phyloP scores from a whole-genome alignment of 2,113 vertebrate species.

The Synodontis membranacea region DNA sequence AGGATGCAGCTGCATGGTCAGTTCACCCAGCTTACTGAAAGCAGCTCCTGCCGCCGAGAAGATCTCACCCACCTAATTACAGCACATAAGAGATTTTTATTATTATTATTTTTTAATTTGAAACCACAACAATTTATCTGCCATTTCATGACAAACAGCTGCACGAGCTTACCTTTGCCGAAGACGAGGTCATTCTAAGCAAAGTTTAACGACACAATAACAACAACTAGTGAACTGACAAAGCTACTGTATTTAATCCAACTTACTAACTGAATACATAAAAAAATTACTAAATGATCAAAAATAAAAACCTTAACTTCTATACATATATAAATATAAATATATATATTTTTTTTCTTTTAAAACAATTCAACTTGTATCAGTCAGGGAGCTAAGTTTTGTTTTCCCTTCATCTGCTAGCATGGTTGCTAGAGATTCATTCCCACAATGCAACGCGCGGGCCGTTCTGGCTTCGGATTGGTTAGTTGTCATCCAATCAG shows the following conservation, averaged over 20 bases:
- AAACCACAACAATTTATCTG: neutral
- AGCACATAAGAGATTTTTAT: neutral
- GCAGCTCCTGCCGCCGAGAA: conserved; percentile 92
- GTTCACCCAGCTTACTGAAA: conserved; percentile 87
- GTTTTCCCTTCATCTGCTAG: neutral
- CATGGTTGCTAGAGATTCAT: neutral
- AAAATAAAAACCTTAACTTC: neutral
- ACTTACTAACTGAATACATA: neutral
- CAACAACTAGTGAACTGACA: no score
- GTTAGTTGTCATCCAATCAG: conserved; percentile 19
- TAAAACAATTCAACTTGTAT: neutral
- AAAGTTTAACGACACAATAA: neutral
- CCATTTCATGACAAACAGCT: neutral
- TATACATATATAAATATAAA: no score
- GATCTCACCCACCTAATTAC: conserved; percentile 85
- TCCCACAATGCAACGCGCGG: conserved; percentile 40
- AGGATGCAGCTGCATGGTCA: conserved; percentile 92
- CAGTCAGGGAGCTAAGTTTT: neutral
- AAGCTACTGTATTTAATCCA: neutral
- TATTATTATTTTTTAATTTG: no score
- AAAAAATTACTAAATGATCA: neutral
- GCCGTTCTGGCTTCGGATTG: conserved; percentile 10
- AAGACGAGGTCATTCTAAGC: conserved; percentile 73
- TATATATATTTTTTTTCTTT: no score
- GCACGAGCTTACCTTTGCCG: conserved; percentile 69